Evolutionary conservation across 2,888 invertebrate genomes (phyloP).

Genomic region (Coleophora flavipennella): DNA sequence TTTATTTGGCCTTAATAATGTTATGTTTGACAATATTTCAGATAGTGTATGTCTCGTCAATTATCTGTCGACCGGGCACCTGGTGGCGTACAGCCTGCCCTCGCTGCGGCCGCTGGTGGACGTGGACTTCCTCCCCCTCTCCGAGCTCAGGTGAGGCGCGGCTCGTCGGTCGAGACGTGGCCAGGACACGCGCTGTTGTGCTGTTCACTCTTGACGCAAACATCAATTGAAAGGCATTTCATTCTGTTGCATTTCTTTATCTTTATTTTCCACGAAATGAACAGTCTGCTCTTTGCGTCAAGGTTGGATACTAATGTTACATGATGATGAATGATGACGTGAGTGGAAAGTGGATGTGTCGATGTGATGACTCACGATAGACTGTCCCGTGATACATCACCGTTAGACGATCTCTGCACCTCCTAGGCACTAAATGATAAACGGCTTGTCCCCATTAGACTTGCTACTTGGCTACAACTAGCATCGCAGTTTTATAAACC

Average conservation of each 20-base stretch:
- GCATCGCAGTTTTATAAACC: constrained; percentile 46
- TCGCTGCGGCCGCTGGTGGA: constrained; percentile 94
- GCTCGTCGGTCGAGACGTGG: constrained; percentile 1
- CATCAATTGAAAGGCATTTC: constrained; percentile 15
- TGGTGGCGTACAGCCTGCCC: constrained; percentile 95
- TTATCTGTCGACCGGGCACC: constrained; percentile 95
- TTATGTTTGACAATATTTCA: constrained; percentile 44
- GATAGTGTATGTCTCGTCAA: constrained; percentile 95
- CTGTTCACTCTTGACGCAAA: constrained; percentile 19
- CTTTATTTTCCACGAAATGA: no score
- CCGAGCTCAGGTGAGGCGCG: constrained; percentile 87
- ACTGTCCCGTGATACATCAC: constrained; percentile 39
- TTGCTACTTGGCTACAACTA: constrained; percentile 25
- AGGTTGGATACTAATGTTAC: background rate
- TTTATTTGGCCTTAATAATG: no score
- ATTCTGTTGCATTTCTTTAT: background rate
- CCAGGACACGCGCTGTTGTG: constrained; percentile 2
- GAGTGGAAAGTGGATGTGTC: constrained; percentile 6
- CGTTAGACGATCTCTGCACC: constrained; percentile 51
- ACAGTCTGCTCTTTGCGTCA: background rate
- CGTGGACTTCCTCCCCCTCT: constrained; percentile 93
- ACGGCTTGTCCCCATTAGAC: constrained; percentile 47
- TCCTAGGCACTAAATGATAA: constrained; percentile 68
- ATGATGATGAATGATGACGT: background rate
- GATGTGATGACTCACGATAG: constrained; percentile 20